Evolutionary conservation across 2,797 vertebrate genomes (phyloP).

Genomic region (Pangasius djambal): DNA sequence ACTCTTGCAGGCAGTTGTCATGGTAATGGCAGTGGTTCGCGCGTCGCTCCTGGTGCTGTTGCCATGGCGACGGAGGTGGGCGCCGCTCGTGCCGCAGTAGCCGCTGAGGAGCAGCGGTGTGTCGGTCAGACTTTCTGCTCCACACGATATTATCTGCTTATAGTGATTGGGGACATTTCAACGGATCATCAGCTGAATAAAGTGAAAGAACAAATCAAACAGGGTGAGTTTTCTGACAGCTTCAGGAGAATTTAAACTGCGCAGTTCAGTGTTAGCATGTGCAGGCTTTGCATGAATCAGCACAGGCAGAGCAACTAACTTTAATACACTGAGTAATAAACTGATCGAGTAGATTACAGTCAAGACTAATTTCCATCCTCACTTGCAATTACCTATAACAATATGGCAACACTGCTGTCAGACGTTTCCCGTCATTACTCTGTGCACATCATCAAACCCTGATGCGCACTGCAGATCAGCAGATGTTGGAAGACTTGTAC

Average conservation of each 20-base stretch:
- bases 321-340: not conserved
- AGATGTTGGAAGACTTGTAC: not conserved
- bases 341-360: not conserved
- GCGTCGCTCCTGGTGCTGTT: slow-evolving; percentile 73
- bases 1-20: slow-evolving; percentile 82
- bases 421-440: not conserved
- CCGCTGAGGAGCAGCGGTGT: slow-evolving; percentile 65
- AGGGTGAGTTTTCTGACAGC: slow-evolving; percentile 74
- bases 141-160: slow-evolving; percentile 80
- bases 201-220: slow-evolving; percentile 81
- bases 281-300: not conserved
- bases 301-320: not conserved
- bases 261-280: not conserved
- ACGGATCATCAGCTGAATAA: slow-evolving; percentile 79
- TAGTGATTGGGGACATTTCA: slow-evolving; percentile 84
- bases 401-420: not conserved
- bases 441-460: not conserved
- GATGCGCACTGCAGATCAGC: not conserved
- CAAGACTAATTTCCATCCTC: not conserved
- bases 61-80: slow-evolving; percentile 83
- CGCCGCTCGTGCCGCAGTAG: slow-evolving; percentile 66
- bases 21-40: slow-evolving; percentile 83
- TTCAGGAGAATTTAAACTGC: not conserved
- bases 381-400: not conserved
- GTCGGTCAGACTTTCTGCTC: slow-evolving; percentile 64